Base-by-base conservation (phyloP, 2,113 vertebrate genomes). In the Tragelaphus buxtoni region DNA sequence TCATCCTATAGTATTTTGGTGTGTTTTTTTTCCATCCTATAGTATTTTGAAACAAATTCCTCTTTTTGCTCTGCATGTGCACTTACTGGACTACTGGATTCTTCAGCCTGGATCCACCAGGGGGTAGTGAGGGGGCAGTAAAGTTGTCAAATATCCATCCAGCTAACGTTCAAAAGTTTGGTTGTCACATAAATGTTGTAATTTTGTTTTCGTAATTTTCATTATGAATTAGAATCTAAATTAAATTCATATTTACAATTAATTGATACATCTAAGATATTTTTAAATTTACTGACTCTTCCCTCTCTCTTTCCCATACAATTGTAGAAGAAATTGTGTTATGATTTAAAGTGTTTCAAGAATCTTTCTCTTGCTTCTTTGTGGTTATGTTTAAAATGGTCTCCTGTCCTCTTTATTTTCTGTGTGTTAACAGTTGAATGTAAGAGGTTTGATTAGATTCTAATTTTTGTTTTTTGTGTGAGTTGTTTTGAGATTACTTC, bases 41-140 rank as follows among this genome's bases (percentile, higher is more conserved):
- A 26, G 60, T 89, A 69, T 90, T 92, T 96, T 94, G 16, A 88
- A 92, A 65, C 7, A 91, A 55, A 82, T 91, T 47, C 47, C 61
- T 22, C n/a, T 11, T 39, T 69, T 39, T 39, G n/a, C 65, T 11
- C 18, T 69, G 65, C 18, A 11, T 69, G 17, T 20, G 63, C 63
- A 22, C n/a, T 69, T 5, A 20, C 63, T 69, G 1, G n/a, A 69
- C n/a, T 69, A 35, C 4, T 3, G n/a, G n/a, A 39, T 39, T 35
- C n/a, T 69, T 69, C 65, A 69, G 65, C 65, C 18, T 69, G 65
- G 18, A 22, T 69, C n/a, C 2, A 69, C n/a, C 65, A 39, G n/a
- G n/a, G n/a, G 65, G 9, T 20, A 35, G 65, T 69, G n/a, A 69
- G 65, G n/a, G n/a, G 18, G n/a, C 18, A 35, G n/a, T 35, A n/a